A percentile compares a stretch with the other conserved stretches of the same genome.
Conservation (phyloP, 2,888 invertebrate species). For the Myopa tessellatipennis region DNA sequence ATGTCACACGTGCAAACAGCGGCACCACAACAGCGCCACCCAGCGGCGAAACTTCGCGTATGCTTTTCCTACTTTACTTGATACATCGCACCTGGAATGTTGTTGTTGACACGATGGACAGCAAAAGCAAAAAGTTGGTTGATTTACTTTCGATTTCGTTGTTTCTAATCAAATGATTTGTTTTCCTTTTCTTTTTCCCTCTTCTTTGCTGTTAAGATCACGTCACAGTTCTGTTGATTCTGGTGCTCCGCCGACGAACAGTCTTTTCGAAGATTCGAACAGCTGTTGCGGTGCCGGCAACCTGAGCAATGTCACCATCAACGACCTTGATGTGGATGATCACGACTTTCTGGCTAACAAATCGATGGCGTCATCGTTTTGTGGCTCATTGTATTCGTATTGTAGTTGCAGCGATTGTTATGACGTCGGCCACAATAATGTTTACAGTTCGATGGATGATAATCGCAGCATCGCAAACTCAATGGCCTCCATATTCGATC, state of each 20-base stretch:
- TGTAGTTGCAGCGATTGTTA: slow-evolving; percentile 75
- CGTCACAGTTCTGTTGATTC: slow-evolving; percentile 50
- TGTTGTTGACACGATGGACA: slow-evolving; percentile 73
- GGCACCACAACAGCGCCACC: slow-evolving; percentile 44
- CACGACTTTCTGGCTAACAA: slow-evolving; percentile 40
- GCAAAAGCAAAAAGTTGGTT: slow-evolving; percentile 70
- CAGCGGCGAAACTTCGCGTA: slow-evolving; percentile 71
- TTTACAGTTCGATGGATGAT: slow-evolving; percentile 62
- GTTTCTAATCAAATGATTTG: neutral
- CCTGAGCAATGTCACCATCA: slow-evolving; percentile 58
- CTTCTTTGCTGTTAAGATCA: slow-evolving; percentile 47
- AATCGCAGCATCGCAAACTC: neutral
- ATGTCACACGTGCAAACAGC: slow-evolving; percentile 19
- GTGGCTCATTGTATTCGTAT: slow-evolving; percentile 72
- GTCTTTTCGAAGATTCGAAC: slow-evolving; percentile 50
- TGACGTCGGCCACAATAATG: slow-evolving; percentile 68
- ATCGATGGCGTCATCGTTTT: slow-evolving; percentile 64
- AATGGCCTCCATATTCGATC: slow-evolving; percentile 56
- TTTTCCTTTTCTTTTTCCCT: neutral
- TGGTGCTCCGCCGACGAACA: slow-evolving; percentile 48
- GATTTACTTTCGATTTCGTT: neutral
- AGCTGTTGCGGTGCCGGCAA: slow-evolving; percentile 46
- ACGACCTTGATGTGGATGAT: slow-evolving; percentile 55
- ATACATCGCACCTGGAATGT: slow-evolving; percentile 79
- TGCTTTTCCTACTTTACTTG: slow-evolving; percentile 75